Conservation (phyloP, 2,113 vertebrate genomes). For the Columbina picui region DNA sequence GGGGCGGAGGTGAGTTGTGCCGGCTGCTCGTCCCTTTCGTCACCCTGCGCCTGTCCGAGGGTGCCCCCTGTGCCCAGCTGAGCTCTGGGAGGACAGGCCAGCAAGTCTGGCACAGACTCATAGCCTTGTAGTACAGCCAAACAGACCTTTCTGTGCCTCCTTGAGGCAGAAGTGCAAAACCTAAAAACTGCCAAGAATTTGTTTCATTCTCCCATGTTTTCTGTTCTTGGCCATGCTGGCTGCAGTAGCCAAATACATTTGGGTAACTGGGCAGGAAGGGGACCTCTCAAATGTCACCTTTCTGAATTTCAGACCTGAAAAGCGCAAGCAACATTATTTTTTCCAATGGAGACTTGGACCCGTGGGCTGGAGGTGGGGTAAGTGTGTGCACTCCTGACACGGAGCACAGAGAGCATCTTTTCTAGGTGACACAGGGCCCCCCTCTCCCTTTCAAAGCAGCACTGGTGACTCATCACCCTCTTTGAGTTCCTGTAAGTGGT, state of each 20-base stretch:
- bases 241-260: neutral
- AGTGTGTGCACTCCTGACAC: neutral
- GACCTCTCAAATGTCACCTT: neutral
- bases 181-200: neutral
- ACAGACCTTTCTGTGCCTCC: neutral
- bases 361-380: conserved; percentile 94
- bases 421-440: neutral
- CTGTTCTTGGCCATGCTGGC: neutral
- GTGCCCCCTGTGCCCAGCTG: neutral
- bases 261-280: neutral
- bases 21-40: neutral
- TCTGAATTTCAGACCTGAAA: conserved; percentile 78
- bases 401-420: neutral
- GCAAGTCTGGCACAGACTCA: neutral
- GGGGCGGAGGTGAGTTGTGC: conserved; percentile 81
- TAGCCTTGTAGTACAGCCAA: neutral
- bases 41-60: too few relatives aligned
- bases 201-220: neutral
- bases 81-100: neutral
- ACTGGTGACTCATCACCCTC: accelerated
- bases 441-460: neutral
- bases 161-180: neutral
- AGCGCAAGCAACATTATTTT: conserved; percentile 93
- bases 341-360: conserved; percentile 94
- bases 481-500: neutral